Base-by-base conservation (phyloP, 1,140 invertebrate genomes). In the Atopsyche davidsoni region DNA sequence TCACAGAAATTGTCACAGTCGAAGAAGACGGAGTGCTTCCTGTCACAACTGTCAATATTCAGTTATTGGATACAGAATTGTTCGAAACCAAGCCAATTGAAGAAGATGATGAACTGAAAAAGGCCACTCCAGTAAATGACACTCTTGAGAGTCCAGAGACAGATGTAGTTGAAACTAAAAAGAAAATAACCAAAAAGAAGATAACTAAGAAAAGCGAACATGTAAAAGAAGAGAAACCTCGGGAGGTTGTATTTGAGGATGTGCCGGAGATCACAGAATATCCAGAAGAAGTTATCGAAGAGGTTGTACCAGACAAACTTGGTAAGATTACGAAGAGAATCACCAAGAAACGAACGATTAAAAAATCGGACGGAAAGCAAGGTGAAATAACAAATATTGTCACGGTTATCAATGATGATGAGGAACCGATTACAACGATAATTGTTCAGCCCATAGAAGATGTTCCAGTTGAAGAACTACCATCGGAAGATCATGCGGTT, bases 251-350 rank as follows among this genome's bases (percentile, higher is more conserved):
- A n/a, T n/a, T n/a, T n/a, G n/a, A n/a, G n/a, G n/a, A n/a, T n/a
- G n/a, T n/a, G n/a, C n/a, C n/a, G 36, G 44, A 47, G 24, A 24
- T 47, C 2, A 11, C 4, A 2, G 32, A 57, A 43, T 24, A 55
- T 6, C 55, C 56, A 2, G 58, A 63, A 55, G 68, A 71, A 60
- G 52, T 73, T 7, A 57, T 73, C 17, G 57, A 72, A 13, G 69
- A 73, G 60, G 60, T 58, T 9, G 42, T 25, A 21, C 55, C 62
- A 4, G 53, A 68, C 18, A n/a, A n/a, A n/a, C n/a, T n/a, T n/a
- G n/a, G n/a, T n/a, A n/a, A n/a, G n/a, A n/a, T n/a, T n/a, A n/a
- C 46, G 42, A 66, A 63, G 22, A 60, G 55, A 34, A 50, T 63
- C 9, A 52, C 60, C 24, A 61, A 61, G 22, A 65, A 61, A 51